phyloP scores from a whole-genome alignment of 2,888 invertebrate genomes.

The Colostygia pectinataria region DNA sequence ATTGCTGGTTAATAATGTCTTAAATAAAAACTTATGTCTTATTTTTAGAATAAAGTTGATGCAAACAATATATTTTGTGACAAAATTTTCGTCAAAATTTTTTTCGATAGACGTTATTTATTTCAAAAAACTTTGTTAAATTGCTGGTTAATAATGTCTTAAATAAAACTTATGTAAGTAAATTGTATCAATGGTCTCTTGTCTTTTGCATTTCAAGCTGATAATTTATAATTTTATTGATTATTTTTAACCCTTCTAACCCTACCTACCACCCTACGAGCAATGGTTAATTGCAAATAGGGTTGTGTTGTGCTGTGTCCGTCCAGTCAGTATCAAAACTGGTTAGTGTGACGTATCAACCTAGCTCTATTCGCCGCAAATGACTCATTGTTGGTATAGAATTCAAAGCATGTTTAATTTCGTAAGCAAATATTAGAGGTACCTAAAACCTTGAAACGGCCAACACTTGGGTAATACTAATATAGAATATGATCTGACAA shows the following conservation, averaged over 20 bases:
- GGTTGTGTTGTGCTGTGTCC: slow-evolving; percentile 29
- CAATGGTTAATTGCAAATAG: slow-evolving; percentile 30
- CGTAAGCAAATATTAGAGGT: slow-evolving; percentile 29
- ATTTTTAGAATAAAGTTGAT: slow-evolving; percentile 4
- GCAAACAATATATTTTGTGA: too few species aligned
- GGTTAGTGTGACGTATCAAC: slow-evolving; percentile 28
- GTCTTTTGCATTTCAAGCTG: background rate
- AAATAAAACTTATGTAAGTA: too few species aligned
- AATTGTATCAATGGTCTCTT: background rate
- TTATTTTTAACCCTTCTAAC: slow-evolving; percentile 40
- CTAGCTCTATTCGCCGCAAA: slow-evolving; percentile 20
- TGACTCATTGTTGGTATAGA: slow-evolving; percentile 28
- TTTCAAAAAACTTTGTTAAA: too few species aligned
- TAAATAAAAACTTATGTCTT: too few species aligned
- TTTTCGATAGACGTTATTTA: too few species aligned
- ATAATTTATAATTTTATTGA: slow-evolving; percentile 32
- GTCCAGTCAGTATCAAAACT: slow-evolving; percentile 33
- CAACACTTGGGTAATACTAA: slow-evolving; percentile 9
- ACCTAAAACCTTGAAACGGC: slow-evolving; percentile 10
- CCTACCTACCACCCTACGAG: slow-evolving; percentile 32
- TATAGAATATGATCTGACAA: too few species aligned
- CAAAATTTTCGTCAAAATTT: too few species aligned
- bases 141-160: too few species aligned
- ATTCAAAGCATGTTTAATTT: slow-evolving; percentile 25
- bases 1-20: too few species aligned